Evolutionary conservation across 2,888 invertebrate species (phyloP).

Genomic region (Platycnemis pennipes): DNA sequence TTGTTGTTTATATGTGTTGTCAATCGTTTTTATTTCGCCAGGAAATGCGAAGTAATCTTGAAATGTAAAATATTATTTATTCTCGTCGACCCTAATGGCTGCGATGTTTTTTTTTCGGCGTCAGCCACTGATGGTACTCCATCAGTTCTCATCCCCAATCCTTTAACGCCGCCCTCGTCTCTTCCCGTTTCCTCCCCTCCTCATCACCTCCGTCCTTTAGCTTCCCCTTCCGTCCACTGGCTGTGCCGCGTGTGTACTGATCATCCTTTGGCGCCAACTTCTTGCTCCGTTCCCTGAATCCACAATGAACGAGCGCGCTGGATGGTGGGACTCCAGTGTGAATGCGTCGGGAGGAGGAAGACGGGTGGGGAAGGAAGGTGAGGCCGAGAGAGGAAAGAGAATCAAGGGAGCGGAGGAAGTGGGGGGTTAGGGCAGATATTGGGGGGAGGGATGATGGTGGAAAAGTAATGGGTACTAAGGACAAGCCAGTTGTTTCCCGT

Average conservation of each 20-base stretch:
- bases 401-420: neutral
- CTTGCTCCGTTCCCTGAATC: conserved; percentile 21
- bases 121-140: too few species aligned
- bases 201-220: neutral
- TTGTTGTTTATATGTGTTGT: too few species aligned
- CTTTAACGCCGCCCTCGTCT: neutral
- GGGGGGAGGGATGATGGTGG: neutral
- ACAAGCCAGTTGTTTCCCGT: neutral
- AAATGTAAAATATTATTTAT: too few species aligned
- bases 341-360: neutral
- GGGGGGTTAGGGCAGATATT: neutral
- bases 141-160: too few species aligned
- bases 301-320: conserved; percentile 3
- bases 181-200: neutral
- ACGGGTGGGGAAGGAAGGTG: neutral
- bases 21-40: too few species aligned
- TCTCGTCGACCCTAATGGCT: too few species aligned
- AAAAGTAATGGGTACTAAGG: too few species aligned
- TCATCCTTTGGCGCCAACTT: conserved; percentile 63
- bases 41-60: too few species aligned
- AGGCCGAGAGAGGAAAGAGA: neutral
- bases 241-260: conserved; percentile 61
- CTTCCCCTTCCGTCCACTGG: neutral
- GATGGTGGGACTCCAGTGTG: neutral
- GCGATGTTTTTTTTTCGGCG: too few species aligned